Conservation (phyloP, 2,888 invertebrate species). For the Lasioglossum lativentre region DNA sequence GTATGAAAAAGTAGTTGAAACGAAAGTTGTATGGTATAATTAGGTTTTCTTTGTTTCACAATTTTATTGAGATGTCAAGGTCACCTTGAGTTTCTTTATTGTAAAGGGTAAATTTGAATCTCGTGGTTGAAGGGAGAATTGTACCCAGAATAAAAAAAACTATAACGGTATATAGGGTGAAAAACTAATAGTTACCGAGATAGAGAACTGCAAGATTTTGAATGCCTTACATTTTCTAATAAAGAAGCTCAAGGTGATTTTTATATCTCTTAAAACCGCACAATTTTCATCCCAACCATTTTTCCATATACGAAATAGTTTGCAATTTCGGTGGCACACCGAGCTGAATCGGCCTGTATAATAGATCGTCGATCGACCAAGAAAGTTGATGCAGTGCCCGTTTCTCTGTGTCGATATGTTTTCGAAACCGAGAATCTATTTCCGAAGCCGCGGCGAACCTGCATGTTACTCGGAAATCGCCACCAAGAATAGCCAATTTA, state of each 20-base stretch:
- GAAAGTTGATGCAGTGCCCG: not conserved
- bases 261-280: too few relatives aligned
- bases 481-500: slow-evolving; percentile 25
- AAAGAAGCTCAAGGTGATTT: too few relatives aligned
- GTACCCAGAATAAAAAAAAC: too few relatives aligned
- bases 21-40: not conserved
- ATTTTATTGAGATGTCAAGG: too few relatives aligned
- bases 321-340: not conserved
- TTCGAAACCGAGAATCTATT: slow-evolving; percentile 25
- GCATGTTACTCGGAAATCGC: slow-evolving; percentile 27
- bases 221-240: too few relatives aligned
- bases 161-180: too few relatives aligned
- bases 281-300: not conserved
- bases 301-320: not conserved
- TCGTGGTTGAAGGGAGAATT: too few relatives aligned
- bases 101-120: too few relatives aligned
- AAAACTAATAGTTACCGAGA: too few relatives aligned
- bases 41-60: not conserved
- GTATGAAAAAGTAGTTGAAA: not conserved
- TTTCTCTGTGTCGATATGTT: slow-evolving; percentile 5
- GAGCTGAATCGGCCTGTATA: not conserved
- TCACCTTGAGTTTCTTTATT: too few relatives aligned
- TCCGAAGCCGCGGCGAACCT: not conserved
- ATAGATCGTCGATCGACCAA: not conserved
- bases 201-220: too few relatives aligned